Evolutionary conservation across 2,113 vertebrate genomes (phyloP).

Genomic region (Salvator merianae): DNA sequence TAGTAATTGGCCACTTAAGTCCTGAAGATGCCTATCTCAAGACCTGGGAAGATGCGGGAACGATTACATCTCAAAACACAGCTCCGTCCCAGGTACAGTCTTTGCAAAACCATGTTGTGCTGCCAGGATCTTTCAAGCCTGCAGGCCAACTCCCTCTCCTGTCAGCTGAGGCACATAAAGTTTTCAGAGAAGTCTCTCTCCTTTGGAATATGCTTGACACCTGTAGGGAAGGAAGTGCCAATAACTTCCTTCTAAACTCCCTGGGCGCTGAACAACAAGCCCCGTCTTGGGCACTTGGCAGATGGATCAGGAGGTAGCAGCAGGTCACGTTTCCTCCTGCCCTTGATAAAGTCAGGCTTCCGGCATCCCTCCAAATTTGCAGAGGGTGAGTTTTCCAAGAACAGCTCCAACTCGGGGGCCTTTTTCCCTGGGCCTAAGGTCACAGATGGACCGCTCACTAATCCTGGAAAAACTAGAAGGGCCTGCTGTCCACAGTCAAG

Average conservation of each 20-base stretch:
- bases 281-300: not conserved
- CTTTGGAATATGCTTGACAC: not conserved
- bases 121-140: not conserved
- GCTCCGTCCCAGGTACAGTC: too few species aligned
- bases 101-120: too few species aligned
- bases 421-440: not conserved
- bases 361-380: not conserved
- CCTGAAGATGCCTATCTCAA: too few species aligned
- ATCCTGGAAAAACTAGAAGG: not conserved
- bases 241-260: not conserved
- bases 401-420: rapidly evolving
- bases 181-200: not conserved
- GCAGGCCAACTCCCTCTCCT: not conserved
- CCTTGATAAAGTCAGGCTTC: not conserved
- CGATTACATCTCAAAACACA: too few species aligned
- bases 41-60: too few species aligned
- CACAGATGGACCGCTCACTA: not conserved
- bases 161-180: not conserved
- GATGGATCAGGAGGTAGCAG: not conserved
- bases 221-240: constrained; percentile 20
- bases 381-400: not conserved
- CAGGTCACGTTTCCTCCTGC: constrained; percentile 3
- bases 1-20: too few species aligned
- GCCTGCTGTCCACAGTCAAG: not conserved
- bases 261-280: not conserved